Evolutionary conservation across 2,888 invertebrate species (phyloP).

Genomic region (Notocelia uddmanniana): DNA sequence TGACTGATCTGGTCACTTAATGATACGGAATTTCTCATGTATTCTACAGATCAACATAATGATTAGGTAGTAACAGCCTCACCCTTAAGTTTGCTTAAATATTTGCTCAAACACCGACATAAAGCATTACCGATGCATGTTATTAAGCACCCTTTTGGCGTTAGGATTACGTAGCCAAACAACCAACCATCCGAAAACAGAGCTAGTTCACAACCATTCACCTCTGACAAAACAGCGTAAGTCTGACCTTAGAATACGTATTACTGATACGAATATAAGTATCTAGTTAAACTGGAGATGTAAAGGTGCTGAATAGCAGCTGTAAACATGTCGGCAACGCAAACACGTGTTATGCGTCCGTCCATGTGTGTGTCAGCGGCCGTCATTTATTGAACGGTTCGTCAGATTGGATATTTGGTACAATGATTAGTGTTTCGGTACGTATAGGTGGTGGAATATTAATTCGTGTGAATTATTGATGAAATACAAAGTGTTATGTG

Average conservation of each 20-base stretch:
- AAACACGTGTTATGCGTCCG: slow-evolving; percentile 10
- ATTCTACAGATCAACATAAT: background rate
- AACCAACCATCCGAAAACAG: background rate
- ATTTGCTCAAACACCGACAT: slow-evolving; percentile 1
- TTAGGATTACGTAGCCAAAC: slow-evolving; percentile 14
- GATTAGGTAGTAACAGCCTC: background rate
- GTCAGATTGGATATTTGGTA: slow-evolving; percentile 3
- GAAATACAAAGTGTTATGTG: background rate
- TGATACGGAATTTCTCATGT: background rate
- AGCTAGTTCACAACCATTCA: background rate
- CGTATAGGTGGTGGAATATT: background rate
- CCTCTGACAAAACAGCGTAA: background rate
- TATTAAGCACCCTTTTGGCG: slow-evolving; percentile 5
- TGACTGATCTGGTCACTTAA: no score
- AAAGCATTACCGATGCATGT: background rate
- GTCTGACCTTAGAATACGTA: no score
- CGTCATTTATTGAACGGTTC: slow-evolving; percentile 5
- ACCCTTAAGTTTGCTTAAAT: background rate
- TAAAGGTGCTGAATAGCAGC: slow-evolving; percentile 4
- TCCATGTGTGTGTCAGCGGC: background rate
- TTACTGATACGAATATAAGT: background rate
- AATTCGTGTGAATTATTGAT: background rate
- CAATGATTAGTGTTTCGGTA: slow-evolving; percentile 10
- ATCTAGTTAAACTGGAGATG: background rate
- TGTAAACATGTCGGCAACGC: slow-evolving; percentile 6